Conservation (phyloP, 2,113 vertebrate species). For the Mesoclemmys tuberculata region DNA sequence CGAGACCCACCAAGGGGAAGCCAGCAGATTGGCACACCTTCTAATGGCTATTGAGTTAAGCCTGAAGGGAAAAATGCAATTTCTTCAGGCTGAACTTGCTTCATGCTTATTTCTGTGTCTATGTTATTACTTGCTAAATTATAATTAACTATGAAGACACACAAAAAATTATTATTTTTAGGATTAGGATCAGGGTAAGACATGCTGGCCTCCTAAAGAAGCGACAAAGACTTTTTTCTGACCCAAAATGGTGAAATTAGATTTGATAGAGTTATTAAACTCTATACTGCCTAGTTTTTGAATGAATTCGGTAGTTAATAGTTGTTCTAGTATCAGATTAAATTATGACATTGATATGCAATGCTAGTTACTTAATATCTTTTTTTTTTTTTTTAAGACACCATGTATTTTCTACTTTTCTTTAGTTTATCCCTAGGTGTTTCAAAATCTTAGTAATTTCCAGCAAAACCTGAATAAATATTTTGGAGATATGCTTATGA, state of each 20-base stretch:
- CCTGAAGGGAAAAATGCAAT: background rate
- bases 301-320: background rate
- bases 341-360: background rate
- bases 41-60: background rate
- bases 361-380: background rate
- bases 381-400: background rate
- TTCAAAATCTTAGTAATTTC: background rate
- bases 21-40: too few relatives aligned
- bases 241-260: background rate
- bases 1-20: too few relatives aligned
- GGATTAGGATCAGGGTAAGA: background rate
- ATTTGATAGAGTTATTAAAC: background rate
- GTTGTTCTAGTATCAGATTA: background rate
- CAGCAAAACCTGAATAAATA: background rate
- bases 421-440: background rate
- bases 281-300: background rate
- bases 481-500: background rate
- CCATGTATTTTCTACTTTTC: background rate
- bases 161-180: background rate
- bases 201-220: background rate
- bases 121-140: background rate
- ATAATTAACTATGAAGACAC: background rate
- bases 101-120: background rate
- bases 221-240: background rate
- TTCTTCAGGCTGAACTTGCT: background rate